Conservation (phyloP, 2,113 vertebrate species). For the Progne subis region DNA sequence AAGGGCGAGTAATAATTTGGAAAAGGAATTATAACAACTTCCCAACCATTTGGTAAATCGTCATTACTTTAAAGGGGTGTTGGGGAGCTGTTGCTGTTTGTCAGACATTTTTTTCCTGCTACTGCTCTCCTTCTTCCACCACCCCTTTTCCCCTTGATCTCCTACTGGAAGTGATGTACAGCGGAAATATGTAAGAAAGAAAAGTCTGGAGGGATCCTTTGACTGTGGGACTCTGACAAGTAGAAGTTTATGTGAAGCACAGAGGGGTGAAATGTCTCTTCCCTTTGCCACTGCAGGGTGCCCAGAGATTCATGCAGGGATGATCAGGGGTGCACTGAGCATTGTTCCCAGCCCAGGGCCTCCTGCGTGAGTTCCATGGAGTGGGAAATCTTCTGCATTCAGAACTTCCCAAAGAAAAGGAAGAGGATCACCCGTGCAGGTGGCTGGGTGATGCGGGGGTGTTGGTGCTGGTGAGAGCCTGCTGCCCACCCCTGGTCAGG, state of each 20-base stretch:
- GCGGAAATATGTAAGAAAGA: neutral
- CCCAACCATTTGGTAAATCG: constrained; percentile 90
- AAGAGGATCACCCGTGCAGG: neutral
- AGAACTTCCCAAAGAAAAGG: neutral
- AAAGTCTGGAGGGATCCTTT: neutral
- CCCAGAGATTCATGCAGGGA: neutral
- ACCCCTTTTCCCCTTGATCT: constrained; percentile 9
- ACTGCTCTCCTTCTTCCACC: constrained; percentile 52
- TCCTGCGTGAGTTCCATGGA: fast-evolving
- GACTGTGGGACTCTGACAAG: neutral
- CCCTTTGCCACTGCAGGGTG: fast-evolving
- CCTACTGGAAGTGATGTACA: neutral
- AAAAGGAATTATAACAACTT: constrained; percentile 95
- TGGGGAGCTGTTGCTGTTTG: constrained; percentile 67
- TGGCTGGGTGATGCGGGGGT: neutral
- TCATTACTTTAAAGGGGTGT: constrained; percentile 86
- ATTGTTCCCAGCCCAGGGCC: neutral
- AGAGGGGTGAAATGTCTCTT: neutral
- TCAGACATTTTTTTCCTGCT: constrained; percentile 44
- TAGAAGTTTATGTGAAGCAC: neutral
- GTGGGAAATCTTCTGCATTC: neutral
- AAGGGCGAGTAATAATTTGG: constrained; percentile 89
- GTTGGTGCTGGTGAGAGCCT: neutral
- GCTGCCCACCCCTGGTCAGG: too few species aligned
- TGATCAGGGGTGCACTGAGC: neutral